Evolutionary conservation across 2,797 vertebrate species (phyloP).

Genomic region (Hydrophis major): DNA sequence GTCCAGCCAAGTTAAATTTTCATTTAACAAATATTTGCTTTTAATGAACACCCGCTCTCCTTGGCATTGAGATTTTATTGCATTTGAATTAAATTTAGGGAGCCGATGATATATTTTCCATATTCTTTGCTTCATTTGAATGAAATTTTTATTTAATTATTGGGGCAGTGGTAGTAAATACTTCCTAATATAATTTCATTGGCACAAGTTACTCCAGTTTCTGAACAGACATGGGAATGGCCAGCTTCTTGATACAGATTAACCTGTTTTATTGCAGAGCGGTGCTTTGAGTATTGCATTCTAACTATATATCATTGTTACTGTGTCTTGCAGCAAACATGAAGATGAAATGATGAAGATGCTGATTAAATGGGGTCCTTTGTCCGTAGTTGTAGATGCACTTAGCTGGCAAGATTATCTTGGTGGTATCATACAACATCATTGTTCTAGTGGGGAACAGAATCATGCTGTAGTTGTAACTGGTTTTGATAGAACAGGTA

Average conservation of each 20-base stretch:
- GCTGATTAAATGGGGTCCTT: conserved; percentile 79
- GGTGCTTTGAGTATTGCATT: background rate
- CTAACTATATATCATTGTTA: conserved; percentile 12
- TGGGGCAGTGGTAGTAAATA: background rate
- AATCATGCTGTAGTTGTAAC: conserved; percentile 89
- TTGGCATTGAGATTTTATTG: background rate
- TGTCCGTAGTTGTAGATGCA: conserved; percentile 84
- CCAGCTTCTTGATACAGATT: background rate
- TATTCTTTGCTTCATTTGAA: background rate
- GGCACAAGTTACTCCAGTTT: background rate
- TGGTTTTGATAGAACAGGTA: conserved; percentile 87
- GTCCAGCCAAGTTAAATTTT: background rate
- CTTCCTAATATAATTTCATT: background rate
- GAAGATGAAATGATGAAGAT: conserved; percentile 84
- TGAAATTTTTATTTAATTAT: background rate
- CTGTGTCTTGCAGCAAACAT: conserved; percentile 67
- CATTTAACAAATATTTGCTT: background rate
- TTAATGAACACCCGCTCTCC: background rate
- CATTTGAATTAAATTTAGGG: background rate
- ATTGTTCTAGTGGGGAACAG: conserved; percentile 86
- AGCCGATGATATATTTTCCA: background rate
- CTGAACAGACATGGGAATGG: background rate
- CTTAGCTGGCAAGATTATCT: conserved; percentile 95
- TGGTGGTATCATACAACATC: conserved; percentile 91
- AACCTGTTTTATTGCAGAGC: background rate